phyloP scores from a whole-genome alignment of 1,140 invertebrate species.

The Lucilia cuprina region DNA sequence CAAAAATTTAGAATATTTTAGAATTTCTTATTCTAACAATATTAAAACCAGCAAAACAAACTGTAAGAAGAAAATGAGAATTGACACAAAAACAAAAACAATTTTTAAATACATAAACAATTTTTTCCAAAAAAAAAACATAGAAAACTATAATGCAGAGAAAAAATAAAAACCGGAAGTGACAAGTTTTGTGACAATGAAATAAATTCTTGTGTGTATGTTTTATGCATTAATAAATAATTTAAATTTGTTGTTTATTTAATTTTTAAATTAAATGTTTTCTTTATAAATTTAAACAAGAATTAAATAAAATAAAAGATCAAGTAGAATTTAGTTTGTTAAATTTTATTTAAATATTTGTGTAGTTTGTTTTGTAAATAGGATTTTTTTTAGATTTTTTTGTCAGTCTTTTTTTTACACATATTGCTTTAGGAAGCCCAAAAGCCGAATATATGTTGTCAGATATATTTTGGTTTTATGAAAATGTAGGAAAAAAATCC shows the following conservation, averaged over 20 bases:
- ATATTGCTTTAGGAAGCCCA: neutral
- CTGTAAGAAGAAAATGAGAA: neutral
- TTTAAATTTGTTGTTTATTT: neutral
- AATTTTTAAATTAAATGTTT: neutral
- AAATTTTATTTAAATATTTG: neutral
- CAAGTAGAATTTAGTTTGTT: neutral
- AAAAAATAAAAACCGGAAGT: neutral
- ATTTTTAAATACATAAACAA: too few species aligned
- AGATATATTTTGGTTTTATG: neutral
- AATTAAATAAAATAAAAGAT: too few species aligned
- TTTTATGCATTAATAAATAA: too few species aligned
- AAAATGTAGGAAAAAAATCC: neutral
- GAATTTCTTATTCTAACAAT: neutral
- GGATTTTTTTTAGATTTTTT: neutral
- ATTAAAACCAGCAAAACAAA: neutral
- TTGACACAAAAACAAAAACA: too few species aligned
- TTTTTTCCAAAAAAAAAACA: neutral
- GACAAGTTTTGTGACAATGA: neutral
- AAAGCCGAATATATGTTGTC: neutral
- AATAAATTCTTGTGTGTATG: conserved; percentile 3
- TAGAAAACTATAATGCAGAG: neutral
- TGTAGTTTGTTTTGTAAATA: neutral
- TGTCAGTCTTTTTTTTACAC: too few species aligned
- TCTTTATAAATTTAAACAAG: neutral
- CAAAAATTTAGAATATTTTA: neutral